Base-by-base conservation (phyloP, 2,888 invertebrate species). In the Brenthis ino region DNA sequence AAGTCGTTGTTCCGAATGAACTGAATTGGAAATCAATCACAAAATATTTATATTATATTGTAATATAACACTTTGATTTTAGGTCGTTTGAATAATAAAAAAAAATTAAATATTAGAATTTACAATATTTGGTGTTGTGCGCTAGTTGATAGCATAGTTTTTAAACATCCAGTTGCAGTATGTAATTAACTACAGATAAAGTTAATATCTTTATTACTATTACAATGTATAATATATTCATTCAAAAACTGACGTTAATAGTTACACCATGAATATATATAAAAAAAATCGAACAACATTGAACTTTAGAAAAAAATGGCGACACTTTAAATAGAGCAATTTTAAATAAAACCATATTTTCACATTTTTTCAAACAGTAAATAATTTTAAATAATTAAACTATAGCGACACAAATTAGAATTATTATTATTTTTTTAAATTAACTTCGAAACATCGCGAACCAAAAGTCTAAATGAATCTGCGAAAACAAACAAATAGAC, bases 111-210 rank as follows among this genome's bases (percentile, higher is more conserved):
- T 50, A 65, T 60, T 65, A 67, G 66, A 68, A 70, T 68, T 74
- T 72, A 73, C 71, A 71, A 71, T 69, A 74, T 68, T 72, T 72
- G 74, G 72, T 74, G 74, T 74, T 68, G 64, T 61, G 67, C 64
- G 65, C 60, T 43, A 54, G 28, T 53, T 67, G 67, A 69, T 57
- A 67, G 68, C 64, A 57, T 70, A 66, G 64, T 65, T 63, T 65
- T 71, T 66, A 68, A 55, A 50, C 12, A n/a, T 24, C 14, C 11
- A n/a, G 1, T 14, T 13, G 28, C 11, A 57, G 5, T 24, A 58
- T 24, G 12, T 5, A 8, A 58, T 3, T 24, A 14, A 28, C 20
- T 43, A 12, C 43, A 28, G 16, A 57, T 43, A 43, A 57, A 20
- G 14, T 20, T 47, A 33, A 20, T 57, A 43, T 57, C 43, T 5